Evolutionary conservation across 2,888 invertebrate species (phyloP), one percentile per base, ranked within the genome.

Genomic region (Mallateleia sp.): DNA sequence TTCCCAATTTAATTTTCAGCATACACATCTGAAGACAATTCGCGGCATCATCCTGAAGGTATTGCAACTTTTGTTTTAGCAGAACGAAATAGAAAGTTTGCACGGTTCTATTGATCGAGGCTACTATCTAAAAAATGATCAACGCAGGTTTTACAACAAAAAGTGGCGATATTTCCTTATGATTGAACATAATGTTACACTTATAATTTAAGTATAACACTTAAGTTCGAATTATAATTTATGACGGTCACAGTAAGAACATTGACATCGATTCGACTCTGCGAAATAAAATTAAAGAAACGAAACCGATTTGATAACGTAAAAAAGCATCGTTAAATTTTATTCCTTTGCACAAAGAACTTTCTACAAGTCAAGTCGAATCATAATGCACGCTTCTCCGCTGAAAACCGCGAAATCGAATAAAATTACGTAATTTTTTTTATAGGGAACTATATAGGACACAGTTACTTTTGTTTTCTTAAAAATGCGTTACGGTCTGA

Each of bases 401-500:
- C 6, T 22, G 32, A 58, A 71, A 58, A 77, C 56, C 38, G 7
- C 24, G 22, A 5, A 56, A 52, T 25, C 32, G 3, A 47, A 58
- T 60, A 38, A 72, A 72, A n/a, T 74, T 45, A 60, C 32, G 45
- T 77, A 77, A 77, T 11, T 22, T 45, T 77, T 58, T 77, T 54
- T 34, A 42, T 22, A 18, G 24, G 22, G 15, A 67, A 25, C 11
- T 45, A 79, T 79, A 60, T 60, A 79, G 60, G 50, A 79, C 69
- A 38, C 78, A 56, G 77, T 78, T 52, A 81, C 60, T 72, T 80
- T 69, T 71, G 80, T 62, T 71, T 80, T 81, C 80, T 81, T 81
- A 72, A 82, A 82, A 82, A 82, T 82, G 69, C 62, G 67, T 62
- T 62, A 82, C 72, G 82, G 82, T 82, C 82, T 75, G 75, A 60